phyloP scores from a whole-genome alignment of 2,888 invertebrate genomes.

The Tinea trinotella region DNA sequence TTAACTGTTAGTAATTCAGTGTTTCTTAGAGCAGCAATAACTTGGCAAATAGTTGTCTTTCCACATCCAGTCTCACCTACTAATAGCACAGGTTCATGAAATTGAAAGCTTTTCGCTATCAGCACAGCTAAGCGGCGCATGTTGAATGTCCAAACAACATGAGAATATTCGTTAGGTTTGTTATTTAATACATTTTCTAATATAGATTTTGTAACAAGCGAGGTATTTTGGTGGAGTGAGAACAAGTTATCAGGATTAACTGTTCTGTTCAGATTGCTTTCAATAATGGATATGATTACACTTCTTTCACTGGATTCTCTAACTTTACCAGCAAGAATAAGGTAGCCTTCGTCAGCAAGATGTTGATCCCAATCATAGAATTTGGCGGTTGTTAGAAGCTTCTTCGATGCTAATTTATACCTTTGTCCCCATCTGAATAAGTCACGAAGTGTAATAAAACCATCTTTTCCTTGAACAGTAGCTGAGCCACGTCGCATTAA shows the following conservation, averaged over 20 bases:
- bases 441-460: slow-evolving; percentile 94
- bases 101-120: slow-evolving; percentile 87
- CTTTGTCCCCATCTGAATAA: slow-evolving; percentile 97
- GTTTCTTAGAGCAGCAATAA: slow-evolving; percentile 79
- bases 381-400: slow-evolving; percentile 63
- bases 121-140: slow-evolving; percentile 87
- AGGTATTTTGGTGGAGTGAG: slow-evolving; percentile 77
- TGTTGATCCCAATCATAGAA: slow-evolving; percentile 98
- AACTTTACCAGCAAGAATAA: slow-evolving; percentile 94
- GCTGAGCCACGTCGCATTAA: slow-evolving; percentile 86
- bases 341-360: slow-evolving; percentile 95
- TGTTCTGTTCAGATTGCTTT: slow-evolving; percentile 83
- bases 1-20: slow-evolving; percentile 86
- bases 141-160: slow-evolving; percentile 95
- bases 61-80: slow-evolving; percentile 99
- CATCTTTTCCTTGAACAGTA: slow-evolving; percentile 92
- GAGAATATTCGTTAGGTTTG: slow-evolving; percentile 73
- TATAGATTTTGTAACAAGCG: slow-evolving; percentile 81
- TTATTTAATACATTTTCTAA: slow-evolving; percentile 76
- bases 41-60: slow-evolving; percentile 96
- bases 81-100: slow-evolving; percentile 93
- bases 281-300: slow-evolving; percentile 84
- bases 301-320: slow-evolving; percentile 85
- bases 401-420: slow-evolving; percentile 81
- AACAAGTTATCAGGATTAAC: slow-evolving; percentile 82